These are phyloP conservation scores for Neosilurus hyrtlii DNA, from an alignment of 2,797 vertebrate genomes.

Conservation along the genomic window DNA sequence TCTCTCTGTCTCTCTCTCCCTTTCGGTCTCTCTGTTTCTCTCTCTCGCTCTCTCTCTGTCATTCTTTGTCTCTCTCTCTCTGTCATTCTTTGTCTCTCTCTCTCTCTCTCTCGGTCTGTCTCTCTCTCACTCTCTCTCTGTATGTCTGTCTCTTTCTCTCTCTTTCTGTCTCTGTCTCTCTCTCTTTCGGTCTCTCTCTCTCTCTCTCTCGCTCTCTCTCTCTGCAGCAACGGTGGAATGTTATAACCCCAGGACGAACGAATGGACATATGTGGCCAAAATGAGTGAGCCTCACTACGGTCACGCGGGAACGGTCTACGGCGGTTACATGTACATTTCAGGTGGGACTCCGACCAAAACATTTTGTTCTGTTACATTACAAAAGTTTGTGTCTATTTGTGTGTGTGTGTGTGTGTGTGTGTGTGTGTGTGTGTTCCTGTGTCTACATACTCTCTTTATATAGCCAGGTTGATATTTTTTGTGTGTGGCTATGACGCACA, in stretches of 20 bases:
- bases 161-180: neutral
- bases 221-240: slow-evolving; percentile 95
- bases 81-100: no score
- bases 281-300: slow-evolving; percentile 98
- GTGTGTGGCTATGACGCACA: neutral
- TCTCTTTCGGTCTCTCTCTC: neutral
- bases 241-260: slow-evolving; percentile 96
- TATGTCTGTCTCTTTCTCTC: neutral
- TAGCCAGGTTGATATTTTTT: neutral
- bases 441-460: neutral
- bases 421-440: neutral
- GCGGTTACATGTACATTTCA: slow-evolving; percentile 99
- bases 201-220: no score
- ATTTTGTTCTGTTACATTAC: no score
- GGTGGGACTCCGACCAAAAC: slow-evolving; percentile 72
- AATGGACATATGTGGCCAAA: slow-evolving; percentile 97
- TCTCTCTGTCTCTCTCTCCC: no score
- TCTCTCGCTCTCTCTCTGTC: no score
- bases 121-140: neutral
- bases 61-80: no score
- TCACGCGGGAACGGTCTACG: slow-evolving; percentile 95
- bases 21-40: no score
- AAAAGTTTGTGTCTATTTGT: neutral
- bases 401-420: neutral
- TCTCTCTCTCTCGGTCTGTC: neutral